Percentiles rank a stretch among this genome's conserved stretches.
These are phyloP conservation scores for Eurystomus gularis DNA, from an alignment of 2,113 vertebrate genomes.

Conservation along the genomic window DNA sequence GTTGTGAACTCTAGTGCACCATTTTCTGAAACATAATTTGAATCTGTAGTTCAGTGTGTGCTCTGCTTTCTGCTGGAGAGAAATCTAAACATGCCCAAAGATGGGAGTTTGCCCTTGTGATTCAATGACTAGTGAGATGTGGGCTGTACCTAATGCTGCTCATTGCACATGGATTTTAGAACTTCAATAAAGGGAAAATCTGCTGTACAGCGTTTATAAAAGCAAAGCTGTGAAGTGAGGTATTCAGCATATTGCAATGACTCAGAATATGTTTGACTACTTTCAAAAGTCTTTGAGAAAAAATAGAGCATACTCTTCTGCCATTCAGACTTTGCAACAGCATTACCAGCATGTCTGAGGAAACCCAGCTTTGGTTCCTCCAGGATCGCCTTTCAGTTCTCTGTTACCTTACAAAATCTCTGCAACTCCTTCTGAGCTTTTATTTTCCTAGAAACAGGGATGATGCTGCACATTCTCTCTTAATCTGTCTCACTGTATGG, in stretches of 20 bases:
- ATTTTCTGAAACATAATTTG: neutral
- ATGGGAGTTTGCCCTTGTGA: neutral
- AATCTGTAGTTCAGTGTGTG: neutral
- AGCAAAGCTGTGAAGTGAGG: neutral
- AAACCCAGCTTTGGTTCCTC: neutral
- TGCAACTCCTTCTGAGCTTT: neutral
- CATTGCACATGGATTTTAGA: fast-evolving
- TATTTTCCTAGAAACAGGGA: neutral
- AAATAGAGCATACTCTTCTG: neutral
- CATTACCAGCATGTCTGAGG: neutral
- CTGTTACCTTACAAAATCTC: neutral
- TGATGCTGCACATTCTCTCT: neutral
- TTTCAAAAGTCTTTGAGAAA: neutral
- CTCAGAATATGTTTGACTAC: neutral
- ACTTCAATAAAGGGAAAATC: neutral
- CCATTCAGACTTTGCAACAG: neutral
- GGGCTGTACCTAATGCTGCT: neutral
- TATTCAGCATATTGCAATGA: neutral
- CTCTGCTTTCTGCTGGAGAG: fast-evolving
- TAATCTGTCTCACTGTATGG: neutral
- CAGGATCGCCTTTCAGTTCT: neutral
- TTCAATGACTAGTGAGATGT: fast-evolving
- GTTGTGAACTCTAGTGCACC: neutral
- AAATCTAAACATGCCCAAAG: neutral
- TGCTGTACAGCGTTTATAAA: neutral